These are phyloP conservation scores for Yponomeuta plumbellus DNA, from an alignment of 2,888 invertebrate genomes.

Conservation along the genomic window DNA sequence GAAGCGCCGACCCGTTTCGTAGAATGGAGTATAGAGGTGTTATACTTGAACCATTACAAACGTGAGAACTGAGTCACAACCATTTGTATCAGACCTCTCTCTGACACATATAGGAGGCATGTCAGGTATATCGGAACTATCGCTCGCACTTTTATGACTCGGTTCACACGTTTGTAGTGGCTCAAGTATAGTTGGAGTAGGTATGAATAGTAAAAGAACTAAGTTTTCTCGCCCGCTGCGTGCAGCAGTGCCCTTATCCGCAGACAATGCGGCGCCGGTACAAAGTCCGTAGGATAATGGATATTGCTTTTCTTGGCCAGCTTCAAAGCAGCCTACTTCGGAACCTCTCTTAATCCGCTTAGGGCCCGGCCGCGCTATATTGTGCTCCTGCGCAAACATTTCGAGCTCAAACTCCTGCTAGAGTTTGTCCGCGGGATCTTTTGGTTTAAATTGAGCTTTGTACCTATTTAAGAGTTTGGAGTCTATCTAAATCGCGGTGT, in stretches of 20 bases:
- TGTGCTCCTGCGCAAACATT: slow-evolving; percentile 65
- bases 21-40: too few relatives aligned
- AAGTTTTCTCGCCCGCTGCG: neutral
- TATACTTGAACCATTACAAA: too few relatives aligned
- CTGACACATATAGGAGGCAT: too few relatives aligned
- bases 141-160: too few relatives aligned
- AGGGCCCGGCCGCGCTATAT: slow-evolving; percentile 31
- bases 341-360: slow-evolving; percentile 73
- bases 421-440: neutral
- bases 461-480: neutral
- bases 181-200: too few relatives aligned
- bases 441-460: neutral
- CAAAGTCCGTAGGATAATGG: slow-evolving; percentile 60
- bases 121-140: too few relatives aligned
- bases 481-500: neutral
- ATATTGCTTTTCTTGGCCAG: slow-evolving; percentile 71
- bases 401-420: slow-evolving; percentile 27
- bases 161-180: too few relatives aligned
- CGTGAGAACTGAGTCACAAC: too few relatives aligned
- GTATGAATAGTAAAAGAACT: too few relatives aligned
- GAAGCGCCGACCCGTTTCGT: too few relatives aligned
- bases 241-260: neutral
- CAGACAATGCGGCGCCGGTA: slow-evolving; percentile 12
- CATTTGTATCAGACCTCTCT: too few relatives aligned
- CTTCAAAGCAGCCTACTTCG: slow-evolving; percentile 72